These are phyloP conservation scores for Microtus pennsylvanicus DNA, from an alignment of 2,113 vertebrate species.

Conservation along the genomic window DNA sequence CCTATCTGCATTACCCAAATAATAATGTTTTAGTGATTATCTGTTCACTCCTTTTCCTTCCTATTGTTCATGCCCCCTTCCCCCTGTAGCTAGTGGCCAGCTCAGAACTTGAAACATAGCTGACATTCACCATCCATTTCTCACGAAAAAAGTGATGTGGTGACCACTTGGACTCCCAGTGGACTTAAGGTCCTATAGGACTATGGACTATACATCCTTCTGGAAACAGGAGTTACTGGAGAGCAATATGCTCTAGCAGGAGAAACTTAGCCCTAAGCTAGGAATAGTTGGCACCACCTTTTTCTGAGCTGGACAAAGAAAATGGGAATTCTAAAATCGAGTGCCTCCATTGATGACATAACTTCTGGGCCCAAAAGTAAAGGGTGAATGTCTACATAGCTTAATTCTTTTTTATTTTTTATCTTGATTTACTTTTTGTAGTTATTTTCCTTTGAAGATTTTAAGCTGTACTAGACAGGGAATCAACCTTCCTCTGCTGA, in stretches of 20 bases:
- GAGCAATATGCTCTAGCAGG: background rate
- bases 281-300: background rate
- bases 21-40: too few species aligned
- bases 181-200: background rate
- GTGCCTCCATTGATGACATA: background rate
- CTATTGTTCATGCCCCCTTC: background rate
- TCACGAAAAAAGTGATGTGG: background rate
- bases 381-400: background rate
- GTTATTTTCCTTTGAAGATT: conserved; percentile 21
- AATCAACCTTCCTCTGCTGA: background rate
- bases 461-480: background rate
- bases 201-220: background rate
- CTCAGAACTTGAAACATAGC: background rate
- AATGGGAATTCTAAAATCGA: background rate
- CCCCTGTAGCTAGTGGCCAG: too few species aligned
- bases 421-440: background rate
- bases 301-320: conserved; percentile 6
- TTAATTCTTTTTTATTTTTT: background rate
- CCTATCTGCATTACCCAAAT: background rate
- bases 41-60: background rate
- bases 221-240: background rate
- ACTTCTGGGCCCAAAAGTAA: background rate
- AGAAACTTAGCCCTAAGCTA: background rate
- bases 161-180: background rate
- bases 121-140: background rate